Evolutionary conservation across 2,888 invertebrate genomes (phyloP).

Genomic region (Conomelus anceps): DNA sequence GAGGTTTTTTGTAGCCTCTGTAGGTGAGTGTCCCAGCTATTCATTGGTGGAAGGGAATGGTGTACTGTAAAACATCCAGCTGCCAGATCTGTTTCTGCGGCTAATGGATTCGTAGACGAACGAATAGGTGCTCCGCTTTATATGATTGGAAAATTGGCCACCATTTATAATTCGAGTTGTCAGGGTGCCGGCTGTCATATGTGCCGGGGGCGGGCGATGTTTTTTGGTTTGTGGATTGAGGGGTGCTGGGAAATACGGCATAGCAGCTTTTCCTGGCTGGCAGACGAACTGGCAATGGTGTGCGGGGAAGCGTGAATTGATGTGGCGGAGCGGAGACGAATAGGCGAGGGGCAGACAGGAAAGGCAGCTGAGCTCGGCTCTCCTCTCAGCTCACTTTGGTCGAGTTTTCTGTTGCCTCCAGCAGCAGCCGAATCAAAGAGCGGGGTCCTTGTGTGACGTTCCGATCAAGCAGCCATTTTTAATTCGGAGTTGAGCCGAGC

Average conservation of each 20-base stretch:
- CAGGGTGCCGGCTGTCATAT: conserved; percentile 19
- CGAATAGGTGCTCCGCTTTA: conserved; percentile 18
- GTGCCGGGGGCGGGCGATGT: conserved; percentile 17
- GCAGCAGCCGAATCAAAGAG: conserved; percentile 17
- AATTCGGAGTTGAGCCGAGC: neutral
- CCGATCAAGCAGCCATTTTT: conserved; percentile 23
- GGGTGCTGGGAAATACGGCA: neutral
- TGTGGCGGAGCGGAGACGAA: neutral
- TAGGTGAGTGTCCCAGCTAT: too few species aligned
- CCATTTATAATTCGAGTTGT: conserved; percentile 25
- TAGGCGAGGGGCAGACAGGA: neutral
- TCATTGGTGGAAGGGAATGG: neutral
- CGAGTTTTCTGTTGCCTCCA: conserved; percentile 24
- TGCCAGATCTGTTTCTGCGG: conserved; percentile 3
- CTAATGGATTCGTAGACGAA: conserved; percentile 25
- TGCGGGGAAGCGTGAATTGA: neutral
- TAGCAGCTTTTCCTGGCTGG: neutral
- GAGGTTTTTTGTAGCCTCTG: neutral
- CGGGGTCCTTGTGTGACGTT: conserved; percentile 20
- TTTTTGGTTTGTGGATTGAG: conserved; percentile 14
- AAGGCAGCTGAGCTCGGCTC: neutral
- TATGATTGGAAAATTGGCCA: conserved; percentile 27
- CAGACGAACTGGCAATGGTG: neutral
- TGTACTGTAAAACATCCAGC: neutral
- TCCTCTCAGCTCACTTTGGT: conserved; percentile 14